Evolutionary conservation across 2,888 invertebrate genomes (phyloP).

Genomic region (Leucophenga maculata): DNA sequence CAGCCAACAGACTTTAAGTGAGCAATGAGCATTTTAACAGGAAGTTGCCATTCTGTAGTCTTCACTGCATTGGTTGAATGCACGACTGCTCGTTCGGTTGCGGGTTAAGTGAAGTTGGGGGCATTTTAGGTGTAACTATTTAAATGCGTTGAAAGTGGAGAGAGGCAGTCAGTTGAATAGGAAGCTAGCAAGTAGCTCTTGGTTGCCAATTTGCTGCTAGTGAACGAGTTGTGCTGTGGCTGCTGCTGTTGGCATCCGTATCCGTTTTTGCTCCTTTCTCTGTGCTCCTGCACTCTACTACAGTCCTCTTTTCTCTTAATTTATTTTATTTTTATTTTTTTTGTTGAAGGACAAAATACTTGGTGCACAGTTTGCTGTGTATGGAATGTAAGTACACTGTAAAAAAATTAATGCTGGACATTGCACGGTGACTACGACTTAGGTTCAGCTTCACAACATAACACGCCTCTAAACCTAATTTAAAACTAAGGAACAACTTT

Average conservation of each 20-base stretch:
- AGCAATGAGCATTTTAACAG: constrained; percentile 43
- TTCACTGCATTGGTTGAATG: constrained; percentile 27
- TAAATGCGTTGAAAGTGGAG: constrained; percentile 47
- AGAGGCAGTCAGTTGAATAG: background rate
- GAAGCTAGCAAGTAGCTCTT: background rate
- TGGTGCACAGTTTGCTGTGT: constrained; percentile 9
- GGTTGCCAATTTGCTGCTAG: constrained; percentile 9
- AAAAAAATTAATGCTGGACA: background rate
- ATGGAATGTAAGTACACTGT: constrained; percentile 8
- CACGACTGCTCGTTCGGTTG: constrained; percentile 30
- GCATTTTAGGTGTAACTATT: constrained; percentile 49
- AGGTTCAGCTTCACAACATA: too few relatives aligned
- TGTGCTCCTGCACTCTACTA: too few relatives aligned
- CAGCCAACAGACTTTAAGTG: constrained; percentile 47
- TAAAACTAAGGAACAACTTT: too few relatives aligned
- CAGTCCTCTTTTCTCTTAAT: too few relatives aligned
- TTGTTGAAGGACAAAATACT: constrained; percentile 38
- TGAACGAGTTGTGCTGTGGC: constrained; percentile 32
- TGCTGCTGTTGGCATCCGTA: constrained; percentile 26
- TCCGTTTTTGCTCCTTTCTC: too few relatives aligned
- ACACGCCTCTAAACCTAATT: too few relatives aligned
- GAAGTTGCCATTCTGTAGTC: constrained; percentile 43
- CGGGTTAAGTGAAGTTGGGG: constrained; percentile 36
- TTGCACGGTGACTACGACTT: background rate
- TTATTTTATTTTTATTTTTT: too few relatives aligned